Conservation (phyloP, 2,888 invertebrate species). For the Lithosia quadra region DNA sequence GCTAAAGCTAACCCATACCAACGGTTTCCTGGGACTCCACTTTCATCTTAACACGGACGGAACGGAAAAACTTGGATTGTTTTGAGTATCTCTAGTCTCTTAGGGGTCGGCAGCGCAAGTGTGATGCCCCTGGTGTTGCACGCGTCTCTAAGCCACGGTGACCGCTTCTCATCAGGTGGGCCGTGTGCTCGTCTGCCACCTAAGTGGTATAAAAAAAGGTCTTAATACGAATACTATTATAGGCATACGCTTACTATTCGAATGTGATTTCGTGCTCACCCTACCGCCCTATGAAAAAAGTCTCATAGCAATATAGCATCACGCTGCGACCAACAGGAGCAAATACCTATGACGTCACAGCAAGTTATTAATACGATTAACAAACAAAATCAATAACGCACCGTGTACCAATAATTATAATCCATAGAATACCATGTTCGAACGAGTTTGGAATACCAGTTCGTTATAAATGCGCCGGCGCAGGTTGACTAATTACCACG, state of each 20-base stretch:
- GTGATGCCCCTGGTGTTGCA: too few relatives aligned
- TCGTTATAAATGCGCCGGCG: constrained; percentile 44
- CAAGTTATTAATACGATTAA: not conserved
- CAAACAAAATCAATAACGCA: constrained; percentile 11
- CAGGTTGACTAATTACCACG: constrained; percentile 48
- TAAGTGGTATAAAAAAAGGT: too few relatives aligned
- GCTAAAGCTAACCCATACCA: not conserved
- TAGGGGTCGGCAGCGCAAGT: too few relatives aligned
- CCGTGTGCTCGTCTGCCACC: too few relatives aligned
- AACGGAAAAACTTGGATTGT: too few relatives aligned
- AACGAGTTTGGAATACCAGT: constrained; percentile 48
- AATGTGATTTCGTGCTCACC: too few relatives aligned
- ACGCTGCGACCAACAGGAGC: not conserved
- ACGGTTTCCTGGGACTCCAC: not conserved
- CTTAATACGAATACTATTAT: too few relatives aligned
- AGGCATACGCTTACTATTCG: too few relatives aligned
- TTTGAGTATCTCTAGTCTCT: not conserved
- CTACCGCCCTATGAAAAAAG: not conserved
- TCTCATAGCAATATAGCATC: too few relatives aligned
- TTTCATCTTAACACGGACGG: not conserved
- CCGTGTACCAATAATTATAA: constrained; percentile 14
- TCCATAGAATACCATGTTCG: constrained; percentile 27
- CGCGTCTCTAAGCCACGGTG: too few relatives aligned
- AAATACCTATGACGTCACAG: not conserved
- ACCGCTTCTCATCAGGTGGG: too few relatives aligned